Conservation (phyloP, 1,140 invertebrate genomes). For the Tetraneura akinire region DNA sequence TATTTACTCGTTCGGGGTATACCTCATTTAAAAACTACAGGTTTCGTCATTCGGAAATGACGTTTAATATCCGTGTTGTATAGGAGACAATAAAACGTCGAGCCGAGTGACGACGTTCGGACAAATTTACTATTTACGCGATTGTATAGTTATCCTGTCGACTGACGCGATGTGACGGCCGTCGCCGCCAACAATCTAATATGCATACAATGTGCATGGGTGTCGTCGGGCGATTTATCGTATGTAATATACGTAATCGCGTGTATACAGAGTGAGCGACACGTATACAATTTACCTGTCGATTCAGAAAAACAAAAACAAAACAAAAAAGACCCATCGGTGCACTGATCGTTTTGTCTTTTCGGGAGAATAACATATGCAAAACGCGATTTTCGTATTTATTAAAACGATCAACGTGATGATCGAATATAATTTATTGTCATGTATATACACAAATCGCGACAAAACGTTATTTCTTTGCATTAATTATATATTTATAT, state of each 20-base stretch:
- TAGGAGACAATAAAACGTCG: background rate
- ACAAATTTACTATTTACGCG: conserved; percentile 34
- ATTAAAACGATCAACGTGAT: no score
- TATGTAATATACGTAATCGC: background rate
- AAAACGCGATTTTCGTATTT: no score
- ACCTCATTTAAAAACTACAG: no score
- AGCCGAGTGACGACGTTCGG: conserved; percentile 14
- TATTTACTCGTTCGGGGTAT: no score
- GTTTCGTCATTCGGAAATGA: background rate
- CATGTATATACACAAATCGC: no score
- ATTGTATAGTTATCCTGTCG: background rate
- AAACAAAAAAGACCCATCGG: no score
- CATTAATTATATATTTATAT: no score
- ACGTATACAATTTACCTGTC: background rate
- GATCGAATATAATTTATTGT: no score
- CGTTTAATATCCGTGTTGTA: conserved; percentile 9
- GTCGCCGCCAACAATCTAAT: conserved; percentile 9
- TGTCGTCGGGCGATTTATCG: conserved; percentile 32
- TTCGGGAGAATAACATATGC: no score
- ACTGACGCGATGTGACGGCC: conserved; percentile 8
- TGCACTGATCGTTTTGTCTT: no score
- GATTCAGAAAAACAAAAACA: no score
- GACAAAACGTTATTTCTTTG: no score
- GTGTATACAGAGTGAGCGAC: background rate
- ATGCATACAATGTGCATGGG: conserved; percentile 30